Conservation (phyloP, 1,140 invertebrate genomes). For the Cylas formicarius region DNA sequence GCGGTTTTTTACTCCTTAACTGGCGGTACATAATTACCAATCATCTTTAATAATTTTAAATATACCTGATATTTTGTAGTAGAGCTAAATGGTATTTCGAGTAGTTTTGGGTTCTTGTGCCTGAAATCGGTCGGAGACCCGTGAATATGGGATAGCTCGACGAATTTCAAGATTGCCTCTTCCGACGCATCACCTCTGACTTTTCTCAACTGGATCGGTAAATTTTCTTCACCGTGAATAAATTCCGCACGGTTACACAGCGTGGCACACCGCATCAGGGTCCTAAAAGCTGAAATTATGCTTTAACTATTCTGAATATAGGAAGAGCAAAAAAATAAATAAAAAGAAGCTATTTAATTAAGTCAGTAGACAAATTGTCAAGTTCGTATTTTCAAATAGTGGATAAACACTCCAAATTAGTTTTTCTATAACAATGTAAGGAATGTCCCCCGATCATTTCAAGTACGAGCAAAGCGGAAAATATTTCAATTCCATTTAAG, state of each 20-base stretch:
- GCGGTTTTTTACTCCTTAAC: no score
- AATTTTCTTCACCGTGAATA: conserved; percentile 53
- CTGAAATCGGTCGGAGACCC: conserved; percentile 50
- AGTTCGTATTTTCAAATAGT: no score
- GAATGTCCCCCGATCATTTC: no score
- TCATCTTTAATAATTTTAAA: background rate
- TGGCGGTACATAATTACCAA: no score
- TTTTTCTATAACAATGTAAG: no score
- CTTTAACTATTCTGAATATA: background rate
- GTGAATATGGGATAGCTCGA: conserved; percentile 58
- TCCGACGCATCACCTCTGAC: conserved; percentile 76
- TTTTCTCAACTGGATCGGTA: conserved; percentile 49
- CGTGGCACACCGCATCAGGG: conserved; percentile 55
- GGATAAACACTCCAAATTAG: no score
- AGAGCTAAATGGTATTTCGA: conserved; percentile 76
- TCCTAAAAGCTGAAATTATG: conserved; percentile 38
- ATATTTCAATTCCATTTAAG: no score
- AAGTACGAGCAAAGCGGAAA: no score
- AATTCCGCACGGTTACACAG: conserved; percentile 79
- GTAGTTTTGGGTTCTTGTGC: conserved; percentile 59
- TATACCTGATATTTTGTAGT: conserved; percentile 50
- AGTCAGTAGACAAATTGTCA: background rate
- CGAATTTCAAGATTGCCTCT: conserved; percentile 71
- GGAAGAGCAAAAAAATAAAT: no score
- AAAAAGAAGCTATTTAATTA: background rate